Percentiles rank a stretch among this genome's conserved stretches.
Evolutionary conservation across 1,140 invertebrate species (phyloP).

Genomic region (Argopecten irradians): DNA sequence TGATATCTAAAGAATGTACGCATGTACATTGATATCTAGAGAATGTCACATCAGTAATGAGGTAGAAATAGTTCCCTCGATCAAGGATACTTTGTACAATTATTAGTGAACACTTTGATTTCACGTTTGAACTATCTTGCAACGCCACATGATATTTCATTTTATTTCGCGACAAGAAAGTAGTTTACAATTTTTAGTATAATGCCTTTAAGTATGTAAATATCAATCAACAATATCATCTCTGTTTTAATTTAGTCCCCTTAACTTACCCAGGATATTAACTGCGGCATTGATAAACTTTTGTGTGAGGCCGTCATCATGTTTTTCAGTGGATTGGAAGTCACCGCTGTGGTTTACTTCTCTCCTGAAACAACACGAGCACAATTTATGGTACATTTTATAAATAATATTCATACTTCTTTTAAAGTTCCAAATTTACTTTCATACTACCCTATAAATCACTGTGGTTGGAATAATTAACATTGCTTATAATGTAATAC

Average conservation of each 20-base stretch:
- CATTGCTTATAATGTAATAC: neutral
- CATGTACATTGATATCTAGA: no score
- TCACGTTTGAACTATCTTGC: neutral
- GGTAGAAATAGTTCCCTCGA: neutral
- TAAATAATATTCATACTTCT: neutral
- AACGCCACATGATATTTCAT: neutral
- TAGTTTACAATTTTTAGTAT: no score
- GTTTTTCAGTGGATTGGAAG: slow-evolving; percentile 36
- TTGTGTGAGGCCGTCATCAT: slow-evolving; percentile 43
- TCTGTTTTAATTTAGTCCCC: neutral
- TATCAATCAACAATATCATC: neutral
- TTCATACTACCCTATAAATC: no score
- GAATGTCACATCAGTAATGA: no score
- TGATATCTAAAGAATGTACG: no score
- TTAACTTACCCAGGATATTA: slow-evolving; percentile 34
- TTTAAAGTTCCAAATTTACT: no score
- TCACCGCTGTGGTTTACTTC: slow-evolving; percentile 28
- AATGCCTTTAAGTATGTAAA: neutral
- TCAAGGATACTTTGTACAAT: neutral
- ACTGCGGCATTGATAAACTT: slow-evolving; percentile 34
- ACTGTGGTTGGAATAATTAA: no score
- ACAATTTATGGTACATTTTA: neutral
- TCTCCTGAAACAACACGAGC: slow-evolving; percentile 33
- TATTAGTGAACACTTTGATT: neutral
- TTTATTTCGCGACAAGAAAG: neutral